Base-by-base conservation (phyloP, 2,797 vertebrate species). In the Coracias cyanogaster region DNA sequence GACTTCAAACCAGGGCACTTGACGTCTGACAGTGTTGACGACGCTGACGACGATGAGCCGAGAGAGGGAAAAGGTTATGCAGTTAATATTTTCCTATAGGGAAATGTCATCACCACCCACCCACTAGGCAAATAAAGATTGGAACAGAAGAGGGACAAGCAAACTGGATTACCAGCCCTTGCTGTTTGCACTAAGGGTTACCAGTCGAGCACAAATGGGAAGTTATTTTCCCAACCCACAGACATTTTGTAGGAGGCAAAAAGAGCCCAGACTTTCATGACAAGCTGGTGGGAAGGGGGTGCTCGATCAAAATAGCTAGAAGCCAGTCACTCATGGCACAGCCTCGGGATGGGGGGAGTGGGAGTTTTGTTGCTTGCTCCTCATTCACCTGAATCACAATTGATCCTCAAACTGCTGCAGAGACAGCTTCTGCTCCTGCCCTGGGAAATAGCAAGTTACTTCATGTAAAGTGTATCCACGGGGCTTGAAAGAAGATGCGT, bases 41-140 rank as follows among this genome's bases (percentile, higher is more conserved):
- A 66, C 4, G 8, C 45, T 67, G 45, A 46, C 2, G 20, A 57
- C 2, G 4, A 29, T 35, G 49, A 92, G 69, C 73, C 1, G 31
- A 88, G 62, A 77, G 58, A 82, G 39, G 66, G 90, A 79, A 89
- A 96, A 95, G 85, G 88, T 82, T 92, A 73, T 46, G 77, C 51
- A 78, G 20, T 54, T 96, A 20, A 16, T 86, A 9, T 92, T 93
- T 97, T 94, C 92, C 92, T 82, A 71, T 22, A 62, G 61, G 81
- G 58, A 89, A 93, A 94, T 82, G 93, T 73, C 93, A 67, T 89
- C 94, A 37, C 25, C 90, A 69, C 39, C 88, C 86, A 93, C 78
- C 94, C 90, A 62, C 29, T 10, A 89, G 62, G 88, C 82, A 94
- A 97, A 93, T n/a, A 89, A 81, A 96, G 89, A 77, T 69, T 45